These are phyloP conservation scores for Acromyrmex heyeri DNA, from an alignment of 1,140 invertebrate genomes.

Conservation along the genomic window DNA sequence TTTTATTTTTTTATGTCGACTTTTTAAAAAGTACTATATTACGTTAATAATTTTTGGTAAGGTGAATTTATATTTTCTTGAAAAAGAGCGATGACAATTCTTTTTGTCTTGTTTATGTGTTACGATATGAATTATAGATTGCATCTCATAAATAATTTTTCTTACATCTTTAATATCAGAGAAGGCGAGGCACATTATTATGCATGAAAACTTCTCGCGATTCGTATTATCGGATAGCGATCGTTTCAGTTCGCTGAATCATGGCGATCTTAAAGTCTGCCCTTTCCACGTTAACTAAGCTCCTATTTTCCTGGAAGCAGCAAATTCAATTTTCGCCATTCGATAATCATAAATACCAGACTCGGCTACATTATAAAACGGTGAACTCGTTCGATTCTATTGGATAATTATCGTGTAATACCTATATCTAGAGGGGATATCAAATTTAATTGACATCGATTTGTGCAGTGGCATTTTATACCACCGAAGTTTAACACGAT, in stretches of 20 bases:
- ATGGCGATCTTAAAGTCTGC: slow-evolving; percentile 66
- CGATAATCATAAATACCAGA: slow-evolving; percentile 69
- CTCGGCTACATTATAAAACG: slow-evolving; percentile 23
- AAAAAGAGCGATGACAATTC: not conserved
- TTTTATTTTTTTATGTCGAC: not conserved
- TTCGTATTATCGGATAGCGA: slow-evolving; percentile 44
- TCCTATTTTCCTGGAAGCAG: not conserved
- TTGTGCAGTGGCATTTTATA: not conserved
- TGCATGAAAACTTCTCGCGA: slow-evolving; percentile 22
- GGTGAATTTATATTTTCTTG: not conserved
- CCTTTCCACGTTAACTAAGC: slow-evolving; percentile 65
- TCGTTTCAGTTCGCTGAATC: slow-evolving; percentile 58
- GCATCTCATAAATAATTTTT: slow-evolving; percentile 1
- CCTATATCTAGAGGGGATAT: slow-evolving; percentile 51
- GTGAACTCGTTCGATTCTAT: slow-evolving; percentile 51
- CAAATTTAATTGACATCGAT: slow-evolving; percentile 66
- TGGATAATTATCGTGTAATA: slow-evolving; percentile 57
- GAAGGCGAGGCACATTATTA: slow-evolving; percentile 3
- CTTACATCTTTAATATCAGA: slow-evolving; percentile 6
- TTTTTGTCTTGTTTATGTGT: not conserved
- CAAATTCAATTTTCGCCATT: slow-evolving; percentile 65
- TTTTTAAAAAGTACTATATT: not conserved
- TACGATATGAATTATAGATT: not conserved
- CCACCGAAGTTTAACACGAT: not conserved
- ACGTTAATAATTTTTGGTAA: not conserved